Conservation (phyloP, 2,888 invertebrate species). For the Lasius fuliginosus region DNA sequence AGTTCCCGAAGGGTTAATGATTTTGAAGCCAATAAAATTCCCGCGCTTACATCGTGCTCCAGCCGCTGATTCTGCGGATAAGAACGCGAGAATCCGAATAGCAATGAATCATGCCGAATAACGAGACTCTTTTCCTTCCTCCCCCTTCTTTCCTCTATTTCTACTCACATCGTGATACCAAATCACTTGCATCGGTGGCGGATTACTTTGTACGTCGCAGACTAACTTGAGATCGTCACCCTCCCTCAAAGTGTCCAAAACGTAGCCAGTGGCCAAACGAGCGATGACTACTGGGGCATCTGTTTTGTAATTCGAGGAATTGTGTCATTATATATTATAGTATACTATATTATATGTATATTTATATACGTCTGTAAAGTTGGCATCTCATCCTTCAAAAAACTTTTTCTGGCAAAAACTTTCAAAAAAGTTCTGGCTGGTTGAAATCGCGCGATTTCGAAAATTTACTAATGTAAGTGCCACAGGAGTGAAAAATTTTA, state of each 20-base stretch:
- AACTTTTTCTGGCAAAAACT: too few species aligned
- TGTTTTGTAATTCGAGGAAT: slow-evolving; percentile 82
- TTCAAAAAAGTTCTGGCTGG: too few species aligned
- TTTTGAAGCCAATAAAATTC: slow-evolving; percentile 90
- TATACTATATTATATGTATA: neutral
- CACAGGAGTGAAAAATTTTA: too few species aligned
- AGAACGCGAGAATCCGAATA: neutral
- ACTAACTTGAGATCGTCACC: slow-evolving; percentile 93
- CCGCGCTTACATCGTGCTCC: slow-evolving; percentile 90
- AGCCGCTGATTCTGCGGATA: slow-evolving; percentile 89
- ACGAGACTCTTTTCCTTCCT: neutral
- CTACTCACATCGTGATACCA: slow-evolving; percentile 94
- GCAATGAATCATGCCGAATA: slow-evolving; percentile 30
- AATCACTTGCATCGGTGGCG: slow-evolving; percentile 91
- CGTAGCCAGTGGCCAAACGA: slow-evolving; percentile 89
- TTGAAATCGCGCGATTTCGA: too few species aligned
- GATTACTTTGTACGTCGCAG: slow-evolving; percentile 93
- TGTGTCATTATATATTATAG: slow-evolving; percentile 12
- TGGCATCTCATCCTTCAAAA: too few species aligned
- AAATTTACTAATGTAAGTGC: too few species aligned
- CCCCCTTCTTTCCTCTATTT: neutral
- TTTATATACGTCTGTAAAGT: too few species aligned
- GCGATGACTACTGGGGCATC: slow-evolving; percentile 93
- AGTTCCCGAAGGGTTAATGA: slow-evolving; percentile 91
- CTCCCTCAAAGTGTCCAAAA: slow-evolving; percentile 90